Conservation (phyloP, 2,797 vertebrate genomes). For the Sebastes cheni region DNA sequence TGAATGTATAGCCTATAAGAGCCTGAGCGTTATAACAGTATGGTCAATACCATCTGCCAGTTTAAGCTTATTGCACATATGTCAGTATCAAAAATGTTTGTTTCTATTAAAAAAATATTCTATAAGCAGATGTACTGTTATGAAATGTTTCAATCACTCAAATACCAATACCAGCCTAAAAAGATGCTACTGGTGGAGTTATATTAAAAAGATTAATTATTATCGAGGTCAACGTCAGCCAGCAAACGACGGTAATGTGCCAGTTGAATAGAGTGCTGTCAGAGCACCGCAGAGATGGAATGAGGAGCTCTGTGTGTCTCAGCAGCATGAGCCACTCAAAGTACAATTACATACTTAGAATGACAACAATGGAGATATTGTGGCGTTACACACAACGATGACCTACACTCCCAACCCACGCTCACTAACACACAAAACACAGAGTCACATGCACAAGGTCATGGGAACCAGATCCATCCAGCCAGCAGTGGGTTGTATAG, state of each 20-base stretch:
- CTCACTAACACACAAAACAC: background rate
- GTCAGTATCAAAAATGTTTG: background rate
- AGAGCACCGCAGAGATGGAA: background rate
- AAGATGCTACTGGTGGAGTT: background rate
- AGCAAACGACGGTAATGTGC: background rate
- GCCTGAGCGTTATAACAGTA: background rate
- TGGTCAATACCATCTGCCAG: background rate
- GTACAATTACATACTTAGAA: background rate
- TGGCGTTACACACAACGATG: constrained; percentile 13
- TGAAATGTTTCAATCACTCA: background rate
- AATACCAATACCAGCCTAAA: background rate
- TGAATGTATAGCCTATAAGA: background rate
- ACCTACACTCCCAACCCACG: background rate
- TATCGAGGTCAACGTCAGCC: background rate
- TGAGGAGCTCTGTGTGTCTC: background rate
- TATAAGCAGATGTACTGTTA: background rate
- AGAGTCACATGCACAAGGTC: constrained; percentile 16
- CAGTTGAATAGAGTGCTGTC: background rate
- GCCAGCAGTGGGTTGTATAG: background rate
- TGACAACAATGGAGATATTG: constrained; percentile 28
- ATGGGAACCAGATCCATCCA: constrained; percentile 37
- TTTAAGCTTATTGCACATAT: background rate
- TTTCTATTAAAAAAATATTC: background rate
- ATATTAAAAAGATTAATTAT: background rate
- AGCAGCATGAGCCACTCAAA: background rate